These are phyloP conservation scores for Esox lucius DNA, from an alignment of 2,797 vertebrate species.

Conservation along the genomic window DNA sequence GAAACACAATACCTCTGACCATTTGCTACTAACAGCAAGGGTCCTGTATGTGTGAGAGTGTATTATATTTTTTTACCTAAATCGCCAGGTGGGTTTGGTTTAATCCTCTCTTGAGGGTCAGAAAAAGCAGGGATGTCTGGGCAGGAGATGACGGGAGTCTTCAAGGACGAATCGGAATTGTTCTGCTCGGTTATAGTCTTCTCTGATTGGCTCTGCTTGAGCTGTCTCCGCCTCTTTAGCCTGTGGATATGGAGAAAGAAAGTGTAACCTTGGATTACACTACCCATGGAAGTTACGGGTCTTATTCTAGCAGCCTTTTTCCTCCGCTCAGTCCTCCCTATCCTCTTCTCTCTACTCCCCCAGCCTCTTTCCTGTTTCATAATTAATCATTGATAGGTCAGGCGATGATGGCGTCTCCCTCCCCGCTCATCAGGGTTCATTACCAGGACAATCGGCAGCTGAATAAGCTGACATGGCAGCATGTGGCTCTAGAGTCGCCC, in stretches of 20 bases:
- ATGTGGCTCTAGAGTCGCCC: slow-evolving; percentile 23
- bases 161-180: slow-evolving; percentile 37
- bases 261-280: neutral
- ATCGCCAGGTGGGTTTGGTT: slow-evolving; percentile 32
- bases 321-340: neutral
- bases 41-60: neutral
- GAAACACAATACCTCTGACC: slow-evolving; percentile 18
- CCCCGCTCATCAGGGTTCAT: slow-evolving; percentile 25
- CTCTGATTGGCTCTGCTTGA: slow-evolving; percentile 70
- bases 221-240: slow-evolving; percentile 74
- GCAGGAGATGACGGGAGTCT: slow-evolving; percentile 58
- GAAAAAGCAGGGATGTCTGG: slow-evolving; percentile 34
- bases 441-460: slow-evolving; percentile 33
- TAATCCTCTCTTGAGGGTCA: slow-evolving; percentile 50
- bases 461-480: slow-evolving; percentile 18
- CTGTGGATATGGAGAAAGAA: slow-evolving; percentile 49
- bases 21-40: neutral
- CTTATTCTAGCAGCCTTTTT: neutral
- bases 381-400: slow-evolving; percentile 51
- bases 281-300: neutral
- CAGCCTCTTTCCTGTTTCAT: neutral
- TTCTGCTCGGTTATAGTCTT: slow-evolving; percentile 60
- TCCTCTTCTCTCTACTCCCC: slow-evolving; percentile 4
- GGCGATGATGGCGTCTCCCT: slow-evolving; percentile 25
- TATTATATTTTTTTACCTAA: slow-evolving; percentile 54